Conservation (phyloP, 1,140 invertebrate genomes). For the Armadillidium nasatum region DNA sequence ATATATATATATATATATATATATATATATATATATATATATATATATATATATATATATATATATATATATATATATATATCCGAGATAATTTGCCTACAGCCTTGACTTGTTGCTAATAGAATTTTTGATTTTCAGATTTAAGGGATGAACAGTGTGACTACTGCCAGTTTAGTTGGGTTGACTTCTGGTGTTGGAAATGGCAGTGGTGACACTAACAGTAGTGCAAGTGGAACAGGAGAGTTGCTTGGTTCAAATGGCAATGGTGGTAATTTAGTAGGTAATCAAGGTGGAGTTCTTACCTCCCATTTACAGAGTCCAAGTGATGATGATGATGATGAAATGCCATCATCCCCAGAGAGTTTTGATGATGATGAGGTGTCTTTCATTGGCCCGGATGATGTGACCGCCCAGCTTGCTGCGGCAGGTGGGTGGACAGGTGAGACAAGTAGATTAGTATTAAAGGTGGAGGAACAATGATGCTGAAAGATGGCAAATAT, state of each 20-base stretch:
- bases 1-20: too few relatives aligned
- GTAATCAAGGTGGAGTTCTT: constrained; percentile 21
- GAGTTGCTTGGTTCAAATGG: constrained; percentile 22
- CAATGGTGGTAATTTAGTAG: constrained; percentile 14
- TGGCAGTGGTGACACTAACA: constrained; percentile 23
- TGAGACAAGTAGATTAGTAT: constrained; percentile 23
- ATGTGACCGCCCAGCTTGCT: constrained; percentile 90
- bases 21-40: too few relatives aligned
- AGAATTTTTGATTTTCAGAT: background rate
- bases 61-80: too few relatives aligned
- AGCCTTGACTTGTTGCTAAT: too few relatives aligned
- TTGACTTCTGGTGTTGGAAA: constrained; percentile 22
- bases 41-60: too few relatives aligned
- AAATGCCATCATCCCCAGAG: constrained; percentile 58
- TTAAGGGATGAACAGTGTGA: constrained; percentile 36
- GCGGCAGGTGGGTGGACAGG: constrained; percentile 69
- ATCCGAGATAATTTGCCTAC: too few relatives aligned
- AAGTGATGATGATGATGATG: constrained; percentile 48
- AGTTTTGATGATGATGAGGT: constrained; percentile 68
- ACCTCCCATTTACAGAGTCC: constrained; percentile 26
- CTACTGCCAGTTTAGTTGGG: constrained; percentile 26
- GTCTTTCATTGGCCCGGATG: constrained; percentile 64
- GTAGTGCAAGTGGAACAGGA: constrained; percentile 23
- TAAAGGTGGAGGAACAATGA: background rate
- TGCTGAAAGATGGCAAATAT: background rate